Evolutionary conservation across 2,888 invertebrate genomes (phyloP), one percentile per base, ranked within the genome.

Genomic region (Anthophora plumipes): DNA sequence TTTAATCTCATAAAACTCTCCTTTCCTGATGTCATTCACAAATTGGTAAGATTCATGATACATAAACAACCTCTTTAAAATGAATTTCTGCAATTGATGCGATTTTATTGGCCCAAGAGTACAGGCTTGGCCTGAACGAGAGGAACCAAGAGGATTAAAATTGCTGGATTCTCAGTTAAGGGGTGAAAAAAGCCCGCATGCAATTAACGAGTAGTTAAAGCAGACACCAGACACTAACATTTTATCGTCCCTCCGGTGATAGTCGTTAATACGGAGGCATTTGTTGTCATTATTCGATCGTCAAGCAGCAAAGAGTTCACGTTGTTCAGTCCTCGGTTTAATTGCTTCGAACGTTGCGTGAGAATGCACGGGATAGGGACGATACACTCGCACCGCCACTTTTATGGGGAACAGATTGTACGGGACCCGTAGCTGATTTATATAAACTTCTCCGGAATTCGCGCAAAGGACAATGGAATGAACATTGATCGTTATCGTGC

Each of bases 391-490:
- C 31, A 31, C 31, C 61, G 60, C 39, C 41, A 50, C 46, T 48
- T 73, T 82, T 79, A 77, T 55, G 72, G 41, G 61, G 57, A 61
- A 70, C 72, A 82, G 82, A 83, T 77, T 83, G 74, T 77, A 59
- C 69, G 54, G 52, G 54, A 70, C 70, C 63, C 50, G 25, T 39
- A 31, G 43, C 43, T 41, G 72, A 81, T 72, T 72, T 75, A 59
- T 66, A 55, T 43, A 54, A 48, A 67, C 52, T 73, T 75, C 78
- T 73, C 73, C 68, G 71, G 60, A 80, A 77, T 67, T 69, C 52
- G 68, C 25, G 50, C 41, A 64, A 22, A 22, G 39, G 0, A 25
- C 41, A 43, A 60, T 20, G 60, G 11, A 54, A 22, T 31, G 31
- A n/a, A n/a, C n/a, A n/a, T n/a, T n/a, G 31, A 31, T 31, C 31